Evolutionary conservation across 2,888 invertebrate species (phyloP).

Genomic region (Xylota segnis): DNA sequence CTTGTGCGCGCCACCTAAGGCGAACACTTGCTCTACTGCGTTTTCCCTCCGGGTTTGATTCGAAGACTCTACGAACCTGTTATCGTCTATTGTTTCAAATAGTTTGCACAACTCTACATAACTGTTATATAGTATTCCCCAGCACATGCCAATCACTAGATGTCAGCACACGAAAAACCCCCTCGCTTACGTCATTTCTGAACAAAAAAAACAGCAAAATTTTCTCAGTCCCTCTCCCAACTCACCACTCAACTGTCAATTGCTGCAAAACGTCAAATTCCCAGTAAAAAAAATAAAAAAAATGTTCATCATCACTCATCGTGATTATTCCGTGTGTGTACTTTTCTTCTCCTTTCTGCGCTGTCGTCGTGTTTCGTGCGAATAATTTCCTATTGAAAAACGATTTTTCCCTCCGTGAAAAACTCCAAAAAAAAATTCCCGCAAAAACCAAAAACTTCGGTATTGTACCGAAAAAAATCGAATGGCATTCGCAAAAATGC

Average conservation of each 20-base stretch:
- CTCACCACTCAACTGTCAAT: slow-evolving; percentile 65
- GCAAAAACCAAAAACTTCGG: neutral
- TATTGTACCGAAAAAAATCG: slow-evolving; percentile 10
- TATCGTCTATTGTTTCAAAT: no score
- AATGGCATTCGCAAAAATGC: slow-evolving; percentile 69
- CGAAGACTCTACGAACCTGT: no score
- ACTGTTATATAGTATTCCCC: neutral
- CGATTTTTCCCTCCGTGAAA: slow-evolving; percentile 54
- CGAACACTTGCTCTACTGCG: no score
- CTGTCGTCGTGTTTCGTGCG: slow-evolving; percentile 75
- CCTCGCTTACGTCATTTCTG: slow-evolving; percentile 24
- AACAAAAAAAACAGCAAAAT: slow-evolving; percentile 2
- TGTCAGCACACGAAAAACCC: neutral
- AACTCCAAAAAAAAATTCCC: slow-evolving; percentile 1
- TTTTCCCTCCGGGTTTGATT: no score
- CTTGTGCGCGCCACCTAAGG: no score
- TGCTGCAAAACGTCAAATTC: slow-evolving; percentile 46
- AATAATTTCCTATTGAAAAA: slow-evolving; percentile 62
- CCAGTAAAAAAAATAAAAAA: slow-evolving; percentile 30
- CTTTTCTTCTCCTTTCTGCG: slow-evolving; percentile 62
- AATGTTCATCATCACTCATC: slow-evolving; percentile 41
- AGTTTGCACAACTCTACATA: neutral
- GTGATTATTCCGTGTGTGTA: slow-evolving; percentile 52
- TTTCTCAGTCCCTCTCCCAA: slow-evolving; percentile 7
- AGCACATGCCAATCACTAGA: neutral